These are phyloP conservation scores for Callosobruchus maculatus DNA, from an alignment of 2,888 invertebrate species.

Conservation along the genomic window DNA sequence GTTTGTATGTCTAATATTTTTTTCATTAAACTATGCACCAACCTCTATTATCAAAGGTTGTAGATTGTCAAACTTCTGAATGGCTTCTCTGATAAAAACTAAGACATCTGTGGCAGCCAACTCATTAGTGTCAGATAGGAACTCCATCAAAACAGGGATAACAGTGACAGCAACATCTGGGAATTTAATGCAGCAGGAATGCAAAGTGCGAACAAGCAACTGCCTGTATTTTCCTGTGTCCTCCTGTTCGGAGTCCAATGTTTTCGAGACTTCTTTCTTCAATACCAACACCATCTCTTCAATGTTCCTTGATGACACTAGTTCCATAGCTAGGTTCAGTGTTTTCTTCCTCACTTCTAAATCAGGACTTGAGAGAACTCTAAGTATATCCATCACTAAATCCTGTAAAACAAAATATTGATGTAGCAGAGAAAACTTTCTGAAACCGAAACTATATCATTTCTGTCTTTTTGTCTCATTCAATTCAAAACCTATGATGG, in stretches of 20 bases:
- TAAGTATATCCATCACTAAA: slow-evolving; percentile 94
- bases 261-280: slow-evolving; percentile 90
- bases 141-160: slow-evolving; percentile 91
- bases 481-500: too few species aligned
- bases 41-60: slow-evolving; percentile 79
- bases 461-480: too few species aligned
- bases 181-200: slow-evolving; percentile 91
- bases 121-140: slow-evolving; percentile 85
- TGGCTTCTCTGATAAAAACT: slow-evolving; percentile 93
- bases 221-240: slow-evolving; percentile 95
- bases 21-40: slow-evolving; percentile 9
- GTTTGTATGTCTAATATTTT: too few species aligned
- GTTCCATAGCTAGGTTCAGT: slow-evolving; percentile 67
- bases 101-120: slow-evolving; percentile 91
- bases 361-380: slow-evolving; percentile 90
- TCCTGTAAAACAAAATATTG: slow-evolving; percentile 53
- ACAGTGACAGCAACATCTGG: slow-evolving; percentile 92
- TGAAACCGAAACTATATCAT: too few species aligned
- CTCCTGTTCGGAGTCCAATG: slow-evolving; percentile 80
- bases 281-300: slow-evolving; percentile 92
- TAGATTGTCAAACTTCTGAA: slow-evolving; percentile 84
- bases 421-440: too few species aligned
- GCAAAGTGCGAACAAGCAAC: slow-evolving; percentile 90
- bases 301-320: slow-evolving; percentile 88
- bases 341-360: slow-evolving; percentile 67